Evolutionary conservation across 2,888 invertebrate species (phyloP).

Genomic region (Diplazon laetatorius): DNA sequence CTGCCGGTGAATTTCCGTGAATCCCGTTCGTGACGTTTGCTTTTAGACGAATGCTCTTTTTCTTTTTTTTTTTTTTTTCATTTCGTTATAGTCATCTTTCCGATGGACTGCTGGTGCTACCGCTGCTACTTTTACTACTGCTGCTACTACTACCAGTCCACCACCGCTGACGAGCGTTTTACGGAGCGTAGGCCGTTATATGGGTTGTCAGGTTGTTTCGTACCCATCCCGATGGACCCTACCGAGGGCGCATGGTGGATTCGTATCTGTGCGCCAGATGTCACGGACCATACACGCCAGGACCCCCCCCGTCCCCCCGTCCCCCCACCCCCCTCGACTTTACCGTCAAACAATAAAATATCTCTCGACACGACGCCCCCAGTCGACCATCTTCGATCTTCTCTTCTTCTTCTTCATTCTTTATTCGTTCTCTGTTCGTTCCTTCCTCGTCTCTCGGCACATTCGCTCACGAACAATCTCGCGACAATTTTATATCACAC

Average conservation of each 20-base stretch:
- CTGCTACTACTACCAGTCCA: not conserved
- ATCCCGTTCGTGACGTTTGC: not conserved
- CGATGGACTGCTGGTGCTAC: constrained; percentile 1
- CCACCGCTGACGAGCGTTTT: not conserved
- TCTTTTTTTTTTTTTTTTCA: not conserved
- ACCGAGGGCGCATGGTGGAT: constrained; percentile 36
- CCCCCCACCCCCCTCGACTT: constrained; percentile 7
- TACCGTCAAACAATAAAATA: constrained; percentile 17
- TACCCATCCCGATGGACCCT: constrained; percentile 9
- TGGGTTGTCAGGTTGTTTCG: constrained; percentile 20
- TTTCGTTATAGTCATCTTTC: not conserved
- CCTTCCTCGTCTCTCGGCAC: no score
- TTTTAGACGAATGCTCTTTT: not conserved
- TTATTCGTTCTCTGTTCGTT: no score
- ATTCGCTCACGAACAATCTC: no score
- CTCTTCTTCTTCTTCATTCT: not conserved
- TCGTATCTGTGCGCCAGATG: constrained; percentile 76
- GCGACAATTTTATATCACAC: not conserved
- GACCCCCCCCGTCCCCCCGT: constrained; percentile 43
- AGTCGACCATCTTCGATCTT: constrained; percentile 28
- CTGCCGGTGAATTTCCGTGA: no score
- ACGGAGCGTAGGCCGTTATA: constrained; percentile 22
- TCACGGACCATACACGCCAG: constrained; percentile 54
- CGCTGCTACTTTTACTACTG: not conserved
- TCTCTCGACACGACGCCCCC: constrained; percentile 1